phyloP scores from a whole-genome alignment of 2,888 invertebrate species.

The Megalurothrips usitatus region DNA sequence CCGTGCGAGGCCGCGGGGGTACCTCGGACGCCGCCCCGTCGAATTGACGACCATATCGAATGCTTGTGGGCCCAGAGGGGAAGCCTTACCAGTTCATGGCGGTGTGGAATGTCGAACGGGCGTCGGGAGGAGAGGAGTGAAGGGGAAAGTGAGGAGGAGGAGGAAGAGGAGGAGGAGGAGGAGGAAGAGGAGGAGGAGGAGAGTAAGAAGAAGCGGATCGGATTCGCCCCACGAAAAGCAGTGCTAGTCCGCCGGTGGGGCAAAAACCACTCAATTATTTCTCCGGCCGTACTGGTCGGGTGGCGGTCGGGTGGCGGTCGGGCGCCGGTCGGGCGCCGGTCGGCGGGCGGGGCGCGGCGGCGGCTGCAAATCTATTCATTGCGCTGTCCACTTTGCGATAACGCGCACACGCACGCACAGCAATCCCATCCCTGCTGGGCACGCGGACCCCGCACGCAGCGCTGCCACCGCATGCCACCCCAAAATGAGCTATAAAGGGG shows the following conservation, averaged over 20 bases:
- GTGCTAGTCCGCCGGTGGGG: slow-evolving; percentile 50
- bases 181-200: not conserved
- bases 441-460: not conserved
- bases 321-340: slow-evolving; percentile 48
- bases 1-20: no score
- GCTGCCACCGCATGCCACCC: not conserved
- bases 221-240: no score
- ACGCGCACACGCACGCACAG: not conserved
- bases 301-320: slow-evolving; percentile 38
- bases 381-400: slow-evolving; percentile 27
- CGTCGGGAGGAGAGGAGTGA: no score
- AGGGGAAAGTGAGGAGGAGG: not conserved
- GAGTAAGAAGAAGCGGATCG: slow-evolving; percentile 34
- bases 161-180: not conserved
- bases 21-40: no score
- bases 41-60: no score
- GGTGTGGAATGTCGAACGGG: no score
- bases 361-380: slow-evolving; percentile 45
- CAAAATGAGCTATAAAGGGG: slow-evolving; percentile 26
- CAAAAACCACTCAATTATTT: slow-evolving; percentile 35
- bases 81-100: no score
- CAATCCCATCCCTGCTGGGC: no score
- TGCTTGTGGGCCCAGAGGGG: no score
- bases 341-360: slow-evolving; percentile 46
- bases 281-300: slow-evolving; percentile 49